Base-by-base conservation (phyloP, 2,113 vertebrate genomes). In the Mormyrus iriodes region DNA sequence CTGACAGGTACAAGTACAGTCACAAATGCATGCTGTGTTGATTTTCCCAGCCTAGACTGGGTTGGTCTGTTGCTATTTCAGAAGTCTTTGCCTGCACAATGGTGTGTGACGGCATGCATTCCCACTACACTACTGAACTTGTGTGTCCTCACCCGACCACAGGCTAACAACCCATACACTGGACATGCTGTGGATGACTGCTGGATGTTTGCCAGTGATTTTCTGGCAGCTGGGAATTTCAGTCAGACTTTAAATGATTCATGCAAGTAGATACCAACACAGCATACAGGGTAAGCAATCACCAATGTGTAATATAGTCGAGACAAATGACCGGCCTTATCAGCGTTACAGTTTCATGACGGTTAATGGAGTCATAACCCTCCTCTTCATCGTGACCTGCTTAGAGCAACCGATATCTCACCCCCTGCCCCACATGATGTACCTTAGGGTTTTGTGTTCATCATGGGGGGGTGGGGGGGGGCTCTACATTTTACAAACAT, bases 161-260 rank as follows among this genome's bases (percentile, higher is more conserved):
- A 76, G 31, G 69, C 4, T 39, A 76, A 15, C 27, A 17, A 4
- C 15, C 4, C 12, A 76, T 15, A 79, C 73, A 8, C 27, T 1
- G 17, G 73, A 4, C 61, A 69, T 0, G 27, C 27, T n/a, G 4
- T 27, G 12, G 61, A 69, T 31, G 61, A 31, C 61, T 10, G 10
- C 13, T 1, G 17, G 76, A 24, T 82, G 46, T 3, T n/a, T 24
- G 1, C n/a, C 83, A 27, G 13, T 31, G 13, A 31, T 52, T 53
- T 86, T 52, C 49, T 86, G 42, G 2, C 49, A 86, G 46, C 46
- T 24, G 46, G 9, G 46, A 84, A 84, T 52, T 86, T 51, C n/a
- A 51, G 24, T 86, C 49, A 51, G 52, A 86, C 24, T 48, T 52
- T 86, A 52, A 86, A 86, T 86, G 84, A 86, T 86, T 86, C 84